phyloP scores from a whole-genome alignment of 2,113 vertebrate genomes.

The Neodon shergylaensis region DNA sequence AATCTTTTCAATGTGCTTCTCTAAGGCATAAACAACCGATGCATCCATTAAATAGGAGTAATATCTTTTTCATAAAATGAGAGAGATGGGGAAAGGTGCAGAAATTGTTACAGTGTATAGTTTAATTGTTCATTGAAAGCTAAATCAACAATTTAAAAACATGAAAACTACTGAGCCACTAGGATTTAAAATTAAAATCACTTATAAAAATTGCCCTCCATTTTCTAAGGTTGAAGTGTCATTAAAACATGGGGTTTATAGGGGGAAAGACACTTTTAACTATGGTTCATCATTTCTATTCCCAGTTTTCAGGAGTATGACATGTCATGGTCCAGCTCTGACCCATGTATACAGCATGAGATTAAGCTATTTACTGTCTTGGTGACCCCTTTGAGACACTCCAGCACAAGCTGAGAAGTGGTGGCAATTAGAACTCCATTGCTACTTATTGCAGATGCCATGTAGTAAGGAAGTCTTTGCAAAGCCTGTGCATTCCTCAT shows the following conservation, averaged over 20 bases:
- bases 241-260: background rate
- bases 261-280: background rate
- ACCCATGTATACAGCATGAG: background rate
- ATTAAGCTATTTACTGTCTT: background rate
- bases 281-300: background rate
- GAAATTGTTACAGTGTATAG: background rate
- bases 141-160: conserved; percentile 18
- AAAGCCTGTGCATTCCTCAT: background rate
- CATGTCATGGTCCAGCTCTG: background rate
- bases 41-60: background rate
- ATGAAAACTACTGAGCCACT: background rate
- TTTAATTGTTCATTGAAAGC: background rate
- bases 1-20: background rate
- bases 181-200: conserved; percentile 2
- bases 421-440: background rate
- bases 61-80: background rate
- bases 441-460: background rate
- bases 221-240: conserved; percentile 4
- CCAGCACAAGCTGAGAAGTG: background rate
- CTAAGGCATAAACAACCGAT: conserved; percentile 18
- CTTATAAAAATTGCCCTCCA: background rate
- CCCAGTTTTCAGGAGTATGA: background rate
- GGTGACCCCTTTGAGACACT: background rate
- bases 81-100: background rate
- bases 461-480: background rate